Percentiles rank a stretch among this genome's conserved stretches.
These are phyloP conservation scores for Pampusana beccarii DNA, from an alignment of 2,113 vertebrate genomes.

Conservation along the genomic window DNA sequence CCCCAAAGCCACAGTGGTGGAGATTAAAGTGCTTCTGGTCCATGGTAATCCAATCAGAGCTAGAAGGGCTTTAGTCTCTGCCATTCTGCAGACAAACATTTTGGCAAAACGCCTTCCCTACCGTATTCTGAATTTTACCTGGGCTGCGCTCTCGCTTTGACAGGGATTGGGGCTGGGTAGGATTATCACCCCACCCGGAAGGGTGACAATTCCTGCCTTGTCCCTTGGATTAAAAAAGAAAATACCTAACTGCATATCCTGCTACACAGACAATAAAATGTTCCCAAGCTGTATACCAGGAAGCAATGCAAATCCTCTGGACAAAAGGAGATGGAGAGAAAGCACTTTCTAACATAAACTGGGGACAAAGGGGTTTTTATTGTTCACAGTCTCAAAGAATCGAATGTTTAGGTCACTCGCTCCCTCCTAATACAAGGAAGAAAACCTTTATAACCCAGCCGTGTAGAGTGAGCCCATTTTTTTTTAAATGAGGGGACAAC, in stretches of 20 bases:
- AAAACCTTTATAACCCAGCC: background rate
- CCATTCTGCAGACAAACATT: conserved; percentile 37
- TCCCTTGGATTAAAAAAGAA: background rate
- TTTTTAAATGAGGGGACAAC: conserved; percentile 1
- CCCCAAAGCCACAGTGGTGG: conserved; percentile 25
- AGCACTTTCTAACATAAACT: background rate
- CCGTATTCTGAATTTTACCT: background rate
- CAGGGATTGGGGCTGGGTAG: background rate
- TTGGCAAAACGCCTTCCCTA: conserved; percentile 59
- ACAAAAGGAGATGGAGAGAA: background rate
- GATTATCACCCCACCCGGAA: background rate
- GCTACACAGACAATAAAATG: background rate
- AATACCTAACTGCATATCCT: background rate
- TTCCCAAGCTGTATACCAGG: background rate
- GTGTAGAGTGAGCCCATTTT: background rate
- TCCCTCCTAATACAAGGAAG: background rate
- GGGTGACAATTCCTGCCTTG: background rate
- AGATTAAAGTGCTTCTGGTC: conserved; percentile 70
- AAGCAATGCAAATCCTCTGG: background rate
- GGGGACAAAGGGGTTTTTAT: background rate
- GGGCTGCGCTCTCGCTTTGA: background rate
- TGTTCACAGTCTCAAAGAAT: background rate
- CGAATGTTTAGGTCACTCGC: background rate
- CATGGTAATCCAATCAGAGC: conserved; percentile 69
- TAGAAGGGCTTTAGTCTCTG: conserved; percentile 49